Evolutionary conservation across 2,797 vertebrate genomes (phyloP).

Genomic region (Sebastes wilsoni): DNA sequence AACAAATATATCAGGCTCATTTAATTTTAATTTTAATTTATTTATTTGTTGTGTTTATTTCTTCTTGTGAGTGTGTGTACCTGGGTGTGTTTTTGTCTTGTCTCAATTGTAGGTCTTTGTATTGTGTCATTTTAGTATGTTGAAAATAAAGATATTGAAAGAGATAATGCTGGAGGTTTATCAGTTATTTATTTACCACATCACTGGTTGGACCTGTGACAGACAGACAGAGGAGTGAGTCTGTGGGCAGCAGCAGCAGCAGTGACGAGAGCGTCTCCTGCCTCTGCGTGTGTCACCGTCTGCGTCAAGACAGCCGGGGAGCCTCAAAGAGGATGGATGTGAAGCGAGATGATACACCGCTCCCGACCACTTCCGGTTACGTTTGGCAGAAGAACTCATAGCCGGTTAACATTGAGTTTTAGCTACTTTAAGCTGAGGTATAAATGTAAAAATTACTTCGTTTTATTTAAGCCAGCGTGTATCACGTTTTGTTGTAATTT

Average conservation of each 20-base stretch:
- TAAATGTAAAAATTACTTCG: too few relatives aligned
- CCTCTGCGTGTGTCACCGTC: slow-evolving; percentile 70
- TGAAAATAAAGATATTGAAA: neutral
- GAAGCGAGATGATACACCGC: neutral
- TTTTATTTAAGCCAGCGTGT: too few relatives aligned
- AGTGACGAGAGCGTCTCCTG: slow-evolving; percentile 35
- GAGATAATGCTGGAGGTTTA: slow-evolving; percentile 3
- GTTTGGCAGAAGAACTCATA: neutral
- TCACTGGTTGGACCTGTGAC: slow-evolving; percentile 13
- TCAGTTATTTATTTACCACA: slow-evolving; percentile 37
- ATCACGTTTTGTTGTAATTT: too few relatives aligned
- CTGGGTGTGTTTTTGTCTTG: too few relatives aligned
- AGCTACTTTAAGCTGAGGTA: too few relatives aligned
- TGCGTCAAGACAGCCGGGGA: slow-evolving; percentile 77
- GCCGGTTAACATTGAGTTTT: neutral
- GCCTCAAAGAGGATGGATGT: slow-evolving; percentile 4
- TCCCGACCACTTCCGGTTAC: neutral
- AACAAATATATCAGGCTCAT: too few relatives aligned
- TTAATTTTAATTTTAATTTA: too few relatives aligned
- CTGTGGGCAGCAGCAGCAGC: slow-evolving; percentile 27
- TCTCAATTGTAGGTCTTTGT: too few relatives aligned
- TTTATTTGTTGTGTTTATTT: too few relatives aligned
- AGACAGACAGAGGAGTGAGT: slow-evolving; percentile 30
- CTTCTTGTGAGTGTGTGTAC: too few relatives aligned
- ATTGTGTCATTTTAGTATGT: neutral